Evolutionary conservation across 1,140 invertebrate genomes (phyloP), one percentile per base, ranked within the genome.

Genomic region (Phthorimaea operculella): DNA sequence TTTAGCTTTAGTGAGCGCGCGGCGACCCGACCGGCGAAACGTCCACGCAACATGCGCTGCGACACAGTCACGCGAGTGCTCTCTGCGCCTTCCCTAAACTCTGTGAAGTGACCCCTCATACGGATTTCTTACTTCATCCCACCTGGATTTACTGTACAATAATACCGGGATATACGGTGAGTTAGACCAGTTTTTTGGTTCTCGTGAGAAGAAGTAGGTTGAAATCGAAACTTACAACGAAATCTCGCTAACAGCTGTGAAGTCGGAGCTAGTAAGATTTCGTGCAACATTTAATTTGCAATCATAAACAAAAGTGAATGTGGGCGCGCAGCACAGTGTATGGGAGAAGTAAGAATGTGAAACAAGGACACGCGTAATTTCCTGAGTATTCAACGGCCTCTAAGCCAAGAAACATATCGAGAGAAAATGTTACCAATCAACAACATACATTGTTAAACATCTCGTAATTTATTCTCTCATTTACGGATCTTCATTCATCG

Each of bases 301-400:
- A 68, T 64, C 63, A 62, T 72, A 77, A 79, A 76, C 69, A 83
- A 83, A 83, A 83, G 78, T 82, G 80, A 83, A 83, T 78, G 80
- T 76, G 70, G 72, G 72, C 64, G 65, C 69, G 50, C 58, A 54
- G 65, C 68, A 54, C 49, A 62, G 60, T 59, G 54, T 47, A 62
- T 66, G 58, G 60, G 62, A 69, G 63, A 63, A 57, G 52, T 53
- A 51, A 61, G 62, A 64, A 66, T 64, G 57, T 59, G 60, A 62
- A 72, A 69, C 62, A 67, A 64, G 64, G 60, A 64, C 57, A 42
- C 5, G 14, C 54, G 58, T 58, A 55, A 59, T 54, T 63, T 60
- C 44, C 44, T 47, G n/a, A 15, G 44, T 16, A n/a, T 39, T 3
- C 10, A 39, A n/a, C 36, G 36, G 36, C 36, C 36, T 39, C 8